Evolutionary conservation across 2,888 invertebrate genomes (phyloP), one percentile per base, ranked within the genome.

Genomic region (Stenoptilia bipunctidactyla): DNA sequence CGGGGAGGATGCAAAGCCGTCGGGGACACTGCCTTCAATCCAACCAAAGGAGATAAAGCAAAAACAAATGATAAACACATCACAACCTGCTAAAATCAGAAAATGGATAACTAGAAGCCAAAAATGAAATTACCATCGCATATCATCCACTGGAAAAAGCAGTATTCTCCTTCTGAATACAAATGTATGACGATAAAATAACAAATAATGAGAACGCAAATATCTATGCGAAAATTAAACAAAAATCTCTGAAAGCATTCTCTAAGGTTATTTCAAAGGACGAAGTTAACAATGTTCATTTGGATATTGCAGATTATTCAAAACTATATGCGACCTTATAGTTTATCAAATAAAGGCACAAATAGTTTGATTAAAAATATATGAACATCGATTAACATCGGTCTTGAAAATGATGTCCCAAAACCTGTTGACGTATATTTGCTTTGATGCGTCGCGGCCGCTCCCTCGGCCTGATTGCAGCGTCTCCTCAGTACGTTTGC

Each of bases 1-100:
- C 50, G 36, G 45, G 57, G 69, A 63, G 68, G 80, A 84, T 83
- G 82, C 83, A 83, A 83, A 84, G 83, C 83, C 66, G 73, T 77
- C 80, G 80, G 83, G 83, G 83, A 80, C 82, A 82, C 82, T 83
- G 83, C 82, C 80, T 83, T 80, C 80, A 82, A 74, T 77, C 73
- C 73, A 82, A 80, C 68, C 77, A 77, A 74, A 79, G 76, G 80
- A 80, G 79, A 72, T 71, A 56, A 56, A 56, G 58, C 55, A 63
- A 57, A 66, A 62, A 66, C 63, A 66, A 74, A 75, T 50, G 61
- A 67, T 70, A 55, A 56, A 69, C 65, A 72, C 62, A 59, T 67
- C 67, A 68, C 64, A 65, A 62, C 52, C 61, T 53, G 56, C 71
- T 75, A 69, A 64, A 14, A 45, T 57, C 63, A 50, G 58, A 64